A percentile compares a stretch with the other conserved stretches of the same genome.
Evolutionary conservation across 2,888 invertebrate genomes (phyloP).

Genomic region (Tipula lateralis): DNA sequence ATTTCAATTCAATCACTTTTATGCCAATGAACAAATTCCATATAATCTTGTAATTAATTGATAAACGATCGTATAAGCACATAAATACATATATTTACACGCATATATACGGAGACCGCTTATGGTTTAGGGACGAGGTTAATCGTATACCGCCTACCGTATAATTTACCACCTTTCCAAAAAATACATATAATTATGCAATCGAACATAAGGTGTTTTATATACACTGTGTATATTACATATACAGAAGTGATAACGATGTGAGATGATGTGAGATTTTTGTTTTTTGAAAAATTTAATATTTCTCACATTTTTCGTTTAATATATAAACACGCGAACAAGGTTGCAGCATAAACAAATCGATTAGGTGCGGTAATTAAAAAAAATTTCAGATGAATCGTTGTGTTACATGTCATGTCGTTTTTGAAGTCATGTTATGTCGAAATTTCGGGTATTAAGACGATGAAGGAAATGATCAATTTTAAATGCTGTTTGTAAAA

Average conservation of each 20-base stretch:
- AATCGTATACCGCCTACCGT: neutral
- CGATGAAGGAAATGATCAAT: neutral
- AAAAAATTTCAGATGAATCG: neutral
- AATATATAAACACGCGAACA: neutral
- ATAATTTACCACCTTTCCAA: neutral
- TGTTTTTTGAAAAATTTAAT: neutral
- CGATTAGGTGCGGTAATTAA: constrained; percentile 19
- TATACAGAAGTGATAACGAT: neutral
- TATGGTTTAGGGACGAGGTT: constrained; percentile 4
- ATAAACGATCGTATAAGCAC: neutral
- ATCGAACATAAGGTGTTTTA: neutral
- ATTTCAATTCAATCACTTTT: constrained; percentile 14
- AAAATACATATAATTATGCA: neutral
- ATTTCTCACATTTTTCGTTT: neutral
- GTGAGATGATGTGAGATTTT: neutral
- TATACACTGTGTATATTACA: too few relatives aligned
- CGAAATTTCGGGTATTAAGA: neutral
- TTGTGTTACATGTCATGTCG: neutral
- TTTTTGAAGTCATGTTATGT: neutral
- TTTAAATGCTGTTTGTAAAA: neutral
- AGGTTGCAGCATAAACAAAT: neutral
- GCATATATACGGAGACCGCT: too few relatives aligned
- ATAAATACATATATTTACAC: too few relatives aligned
- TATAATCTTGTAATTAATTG: neutral
- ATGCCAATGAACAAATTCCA: neutral